phyloP scores from a whole-genome alignment of 1,140 invertebrate species.

The Temnothorax curvispinosus region DNA sequence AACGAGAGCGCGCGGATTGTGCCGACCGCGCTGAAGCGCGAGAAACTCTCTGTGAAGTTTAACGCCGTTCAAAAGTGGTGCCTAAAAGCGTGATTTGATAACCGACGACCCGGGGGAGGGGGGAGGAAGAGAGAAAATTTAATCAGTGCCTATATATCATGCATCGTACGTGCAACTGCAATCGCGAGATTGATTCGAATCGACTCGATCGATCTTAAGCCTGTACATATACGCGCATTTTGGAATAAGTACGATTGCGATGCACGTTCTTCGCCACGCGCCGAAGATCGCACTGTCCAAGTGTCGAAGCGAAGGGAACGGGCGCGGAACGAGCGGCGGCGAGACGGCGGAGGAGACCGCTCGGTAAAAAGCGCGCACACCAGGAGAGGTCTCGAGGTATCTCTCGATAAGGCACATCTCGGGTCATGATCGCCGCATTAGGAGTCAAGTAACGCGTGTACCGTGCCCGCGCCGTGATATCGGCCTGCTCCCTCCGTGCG shows the following conservation, averaged over 20 bases:
- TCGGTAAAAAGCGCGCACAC: not conserved
- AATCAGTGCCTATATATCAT: conserved; percentile 79
- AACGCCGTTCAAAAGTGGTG: conserved; percentile 70
- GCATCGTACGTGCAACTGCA: conserved; percentile 68
- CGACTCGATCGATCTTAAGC: not conserved
- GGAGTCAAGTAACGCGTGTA: conserved; percentile 9
- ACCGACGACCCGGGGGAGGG: conserved; percentile 12
- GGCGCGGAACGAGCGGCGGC: not conserved
- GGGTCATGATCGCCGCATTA: conserved; percentile 2
- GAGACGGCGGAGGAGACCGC: not conserved
- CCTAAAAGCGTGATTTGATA: conserved; percentile 72
- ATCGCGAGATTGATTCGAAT: conserved; percentile 42
- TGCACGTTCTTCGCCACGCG: not conserved
- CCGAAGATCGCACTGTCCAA: not conserved
- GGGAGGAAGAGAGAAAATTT: conserved; percentile 73
- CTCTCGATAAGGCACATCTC: too few relatives aligned
- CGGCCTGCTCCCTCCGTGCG: not conserved
- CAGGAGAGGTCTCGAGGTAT: too few relatives aligned
- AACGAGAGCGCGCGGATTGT: conserved; percentile 28
- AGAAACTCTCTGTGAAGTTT: conserved; percentile 25
- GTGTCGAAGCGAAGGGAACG: not conserved
- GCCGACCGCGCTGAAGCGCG: not conserved
- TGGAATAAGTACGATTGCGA: conserved; percentile 9
- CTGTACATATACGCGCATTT: conserved; percentile 11
- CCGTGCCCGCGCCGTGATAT: conserved; percentile 21